Conservation (phyloP, 2,888 invertebrate species). For the Myopa tessellatipennis region DNA sequence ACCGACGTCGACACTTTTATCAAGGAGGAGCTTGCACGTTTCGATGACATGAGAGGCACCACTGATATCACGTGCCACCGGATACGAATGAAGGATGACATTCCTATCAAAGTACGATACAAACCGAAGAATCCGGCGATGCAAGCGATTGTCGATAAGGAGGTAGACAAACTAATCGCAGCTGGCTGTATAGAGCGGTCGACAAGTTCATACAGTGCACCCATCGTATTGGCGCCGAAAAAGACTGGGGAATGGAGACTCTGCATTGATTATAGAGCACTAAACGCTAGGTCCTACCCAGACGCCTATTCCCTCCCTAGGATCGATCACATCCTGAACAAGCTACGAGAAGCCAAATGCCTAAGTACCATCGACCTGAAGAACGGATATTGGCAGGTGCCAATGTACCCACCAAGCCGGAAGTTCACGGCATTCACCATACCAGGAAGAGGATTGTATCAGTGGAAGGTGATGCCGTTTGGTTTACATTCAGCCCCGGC, state of each 20-base stretch:
- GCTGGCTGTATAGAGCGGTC: constrained; percentile 34
- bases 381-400: constrained; percentile 23
- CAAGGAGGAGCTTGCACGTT: neutral
- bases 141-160: constrained; percentile 32
- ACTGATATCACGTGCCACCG: neutral
- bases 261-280: constrained; percentile 37
- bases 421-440: constrained; percentile 36
- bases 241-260: constrained; percentile 39
- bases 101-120: neutral
- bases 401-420: neutral
- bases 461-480: constrained; percentile 34
- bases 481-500: constrained; percentile 35
- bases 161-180: constrained; percentile 31
- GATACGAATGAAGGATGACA: neutral
- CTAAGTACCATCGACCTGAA: constrained; percentile 5
- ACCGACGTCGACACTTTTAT: neutral
- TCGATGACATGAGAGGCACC: neutral
- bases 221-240: constrained; percentile 37
- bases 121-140: constrained; percentile 40
- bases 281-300: constrained; percentile 18
- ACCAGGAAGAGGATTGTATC: constrained; percentile 32
- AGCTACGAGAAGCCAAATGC: constrained; percentile 6
- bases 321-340: constrained; percentile 10
- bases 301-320: constrained; percentile 38
- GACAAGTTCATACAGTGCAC: constrained; percentile 36